These are phyloP conservation scores for Achlya flavicornis DNA, from an alignment of 2,888 invertebrate genomes.

Conservation along the genomic window DNA sequence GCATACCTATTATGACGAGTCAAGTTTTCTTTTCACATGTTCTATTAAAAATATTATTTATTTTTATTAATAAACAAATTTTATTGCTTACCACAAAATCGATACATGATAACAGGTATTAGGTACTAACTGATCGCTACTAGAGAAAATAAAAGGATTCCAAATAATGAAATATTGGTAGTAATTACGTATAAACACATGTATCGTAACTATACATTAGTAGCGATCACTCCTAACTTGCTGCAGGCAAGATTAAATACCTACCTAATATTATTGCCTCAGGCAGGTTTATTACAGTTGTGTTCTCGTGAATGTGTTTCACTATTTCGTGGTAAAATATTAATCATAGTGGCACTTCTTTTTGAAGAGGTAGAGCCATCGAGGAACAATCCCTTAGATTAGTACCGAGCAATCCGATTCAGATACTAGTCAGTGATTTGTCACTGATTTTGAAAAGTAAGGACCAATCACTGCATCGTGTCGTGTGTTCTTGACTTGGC, in stretches of 20 bases:
- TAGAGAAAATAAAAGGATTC: slow-evolving; percentile 3
- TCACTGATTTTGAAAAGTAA: too few relatives aligned
- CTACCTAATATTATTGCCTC: not conserved
- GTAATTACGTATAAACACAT: slow-evolving; percentile 4
- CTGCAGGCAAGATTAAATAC: not conserved
- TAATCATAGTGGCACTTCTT: too few relatives aligned
- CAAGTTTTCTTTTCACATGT: too few relatives aligned
- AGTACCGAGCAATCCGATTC: too few relatives aligned
- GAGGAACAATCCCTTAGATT: too few relatives aligned
- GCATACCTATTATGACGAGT: too few relatives aligned
- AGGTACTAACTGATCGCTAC: not conserved
- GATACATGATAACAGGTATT: not conserved
- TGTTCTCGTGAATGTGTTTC: not conserved
- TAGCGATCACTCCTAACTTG: slow-evolving; percentile 2
- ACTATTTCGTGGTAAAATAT: not conserved
- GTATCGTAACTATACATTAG: slow-evolving; percentile 4
- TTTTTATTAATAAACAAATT: not conserved
- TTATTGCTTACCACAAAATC: not conserved
- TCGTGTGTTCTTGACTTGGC: too few relatives aligned
- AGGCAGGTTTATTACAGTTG: not conserved
- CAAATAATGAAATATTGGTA: slow-evolving; percentile 3
- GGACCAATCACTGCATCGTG: too few relatives aligned
- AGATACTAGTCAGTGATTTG: too few relatives aligned
- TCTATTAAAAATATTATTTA: not conserved
- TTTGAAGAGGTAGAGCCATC: too few relatives aligned